Conservation (phyloP, 2,113 vertebrate genomes). For the Cettia cetti region DNA sequence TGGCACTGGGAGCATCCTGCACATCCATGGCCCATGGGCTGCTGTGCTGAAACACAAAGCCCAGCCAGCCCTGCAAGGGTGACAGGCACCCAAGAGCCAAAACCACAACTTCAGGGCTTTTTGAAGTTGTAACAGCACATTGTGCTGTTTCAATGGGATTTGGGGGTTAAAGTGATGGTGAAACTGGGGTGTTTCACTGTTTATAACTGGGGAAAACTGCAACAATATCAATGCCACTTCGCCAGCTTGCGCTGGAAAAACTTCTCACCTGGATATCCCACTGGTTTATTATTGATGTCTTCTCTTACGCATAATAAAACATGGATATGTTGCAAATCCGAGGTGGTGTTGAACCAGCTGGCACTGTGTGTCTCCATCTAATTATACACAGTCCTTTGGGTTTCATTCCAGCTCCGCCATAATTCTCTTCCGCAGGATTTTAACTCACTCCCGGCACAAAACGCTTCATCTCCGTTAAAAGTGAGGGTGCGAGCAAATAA, state of each 20-base stretch:
- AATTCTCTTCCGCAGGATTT: conserved; percentile 25
- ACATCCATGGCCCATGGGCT: fast-evolving
- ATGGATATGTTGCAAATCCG: neutral
- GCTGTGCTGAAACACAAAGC: fast-evolving
- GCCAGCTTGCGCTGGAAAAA: neutral
- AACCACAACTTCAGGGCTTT: neutral
- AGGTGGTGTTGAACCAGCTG: neutral
- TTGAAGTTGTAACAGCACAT: neutral
- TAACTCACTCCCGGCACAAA: neutral
- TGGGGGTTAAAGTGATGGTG: neutral
- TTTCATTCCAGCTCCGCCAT: neutral
- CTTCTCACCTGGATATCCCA: neutral
- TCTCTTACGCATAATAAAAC: neutral
- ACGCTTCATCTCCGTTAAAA: neutral
- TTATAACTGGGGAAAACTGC: neutral
- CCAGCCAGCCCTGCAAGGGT: neutral
- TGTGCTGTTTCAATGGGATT: neutral
- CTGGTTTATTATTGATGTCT: neutral
- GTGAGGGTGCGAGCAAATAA: neutral
- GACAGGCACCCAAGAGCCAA: neutral
- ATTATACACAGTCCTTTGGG: neutral
- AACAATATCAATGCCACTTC: neutral
- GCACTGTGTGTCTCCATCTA: neutral
- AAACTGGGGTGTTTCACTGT: neutral
- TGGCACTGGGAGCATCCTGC: neutral